Evolutionary conservation across 2,797 vertebrate genomes (phyloP).

Genomic region (Protonibea diacanthus): DNA sequence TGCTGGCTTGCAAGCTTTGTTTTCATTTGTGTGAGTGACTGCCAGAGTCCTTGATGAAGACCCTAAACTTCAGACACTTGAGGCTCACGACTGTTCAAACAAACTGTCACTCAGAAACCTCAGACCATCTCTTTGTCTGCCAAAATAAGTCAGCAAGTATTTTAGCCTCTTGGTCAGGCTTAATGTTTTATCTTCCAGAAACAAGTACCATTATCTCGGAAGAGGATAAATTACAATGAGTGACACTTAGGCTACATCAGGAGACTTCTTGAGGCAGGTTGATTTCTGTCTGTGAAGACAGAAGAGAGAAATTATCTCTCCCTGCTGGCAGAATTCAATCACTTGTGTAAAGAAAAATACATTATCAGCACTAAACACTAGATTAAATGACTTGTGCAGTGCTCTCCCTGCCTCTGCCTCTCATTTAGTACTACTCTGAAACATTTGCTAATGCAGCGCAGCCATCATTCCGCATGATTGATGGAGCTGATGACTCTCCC

Average conservation of each 20-base stretch:
- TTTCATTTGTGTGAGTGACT: constrained; percentile 68
- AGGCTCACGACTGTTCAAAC: constrained; percentile 49
- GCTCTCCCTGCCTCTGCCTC: constrained; percentile 23
- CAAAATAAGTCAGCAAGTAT: neutral
- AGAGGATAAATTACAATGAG: constrained; percentile 26
- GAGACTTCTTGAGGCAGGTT: constrained; percentile 1
- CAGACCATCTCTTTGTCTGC: constrained; percentile 13
- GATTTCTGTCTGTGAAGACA: constrained; percentile 21
- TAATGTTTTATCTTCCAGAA: constrained; percentile 37
- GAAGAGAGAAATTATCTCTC: constrained; percentile 20
- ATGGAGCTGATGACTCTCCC: constrained; percentile 54
- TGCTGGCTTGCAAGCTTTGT: constrained; percentile 47
- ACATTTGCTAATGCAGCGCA: constrained; percentile 59
- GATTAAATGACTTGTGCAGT: constrained; percentile 38
- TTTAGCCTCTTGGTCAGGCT: neutral
- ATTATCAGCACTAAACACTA: constrained; percentile 51
- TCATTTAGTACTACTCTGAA: constrained; percentile 47
- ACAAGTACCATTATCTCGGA: constrained; percentile 23
- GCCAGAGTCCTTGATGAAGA: constrained; percentile 53
- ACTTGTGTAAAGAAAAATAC: constrained; percentile 42
- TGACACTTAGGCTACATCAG: neutral
- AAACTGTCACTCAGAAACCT: constrained; percentile 54
- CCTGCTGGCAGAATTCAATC: constrained; percentile 32
- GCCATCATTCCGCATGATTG: constrained; percentile 68
- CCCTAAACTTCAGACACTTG: constrained; percentile 21